phyloP scores from a whole-genome alignment of 2,888 invertebrate genomes.

The Cephus sareptanus region DNA sequence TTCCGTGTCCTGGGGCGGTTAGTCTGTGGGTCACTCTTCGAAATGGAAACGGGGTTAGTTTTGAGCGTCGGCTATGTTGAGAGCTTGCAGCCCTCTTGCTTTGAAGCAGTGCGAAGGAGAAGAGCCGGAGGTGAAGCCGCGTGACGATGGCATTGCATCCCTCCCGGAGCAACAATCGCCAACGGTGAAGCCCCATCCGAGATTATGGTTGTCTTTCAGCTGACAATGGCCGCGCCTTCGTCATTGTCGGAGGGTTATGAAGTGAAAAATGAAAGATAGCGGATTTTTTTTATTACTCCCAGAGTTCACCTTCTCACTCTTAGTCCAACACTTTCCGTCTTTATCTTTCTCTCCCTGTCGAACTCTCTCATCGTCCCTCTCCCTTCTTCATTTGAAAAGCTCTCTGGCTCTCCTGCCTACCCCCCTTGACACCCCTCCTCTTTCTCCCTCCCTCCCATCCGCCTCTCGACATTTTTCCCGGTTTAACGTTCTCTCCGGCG shows the following conservation, averaged over 20 bases:
- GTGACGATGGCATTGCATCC: background rate
- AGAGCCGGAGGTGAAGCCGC: background rate
- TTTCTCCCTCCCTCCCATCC: background rate
- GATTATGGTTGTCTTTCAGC: background rate
- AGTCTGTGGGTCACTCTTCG: background rate
- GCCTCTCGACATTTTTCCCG: background rate
- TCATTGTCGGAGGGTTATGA: constrained; percentile 60
- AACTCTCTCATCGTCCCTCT: background rate
- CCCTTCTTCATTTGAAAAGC: background rate
- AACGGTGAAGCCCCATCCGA: background rate
- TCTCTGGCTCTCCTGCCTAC: background rate
- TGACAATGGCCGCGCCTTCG: constrained; percentile 32
- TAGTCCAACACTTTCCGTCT: background rate
- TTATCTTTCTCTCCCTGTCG: background rate
- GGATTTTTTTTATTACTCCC: constrained; percentile 19
- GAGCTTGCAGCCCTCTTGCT: background rate
- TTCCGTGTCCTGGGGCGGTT: background rate
- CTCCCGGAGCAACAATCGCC: background rate
- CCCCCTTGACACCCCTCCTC: background rate
- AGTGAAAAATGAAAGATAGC: constrained; percentile 62
- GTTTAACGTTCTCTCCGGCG: background rate
- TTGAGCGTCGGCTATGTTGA: background rate
- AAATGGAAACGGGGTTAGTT: background rate
- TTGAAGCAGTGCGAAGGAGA: background rate
- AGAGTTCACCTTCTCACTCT: background rate